phyloP scores from a whole-genome alignment of 1,140 invertebrate genomes.

The Drosophila subobscura region DNA sequence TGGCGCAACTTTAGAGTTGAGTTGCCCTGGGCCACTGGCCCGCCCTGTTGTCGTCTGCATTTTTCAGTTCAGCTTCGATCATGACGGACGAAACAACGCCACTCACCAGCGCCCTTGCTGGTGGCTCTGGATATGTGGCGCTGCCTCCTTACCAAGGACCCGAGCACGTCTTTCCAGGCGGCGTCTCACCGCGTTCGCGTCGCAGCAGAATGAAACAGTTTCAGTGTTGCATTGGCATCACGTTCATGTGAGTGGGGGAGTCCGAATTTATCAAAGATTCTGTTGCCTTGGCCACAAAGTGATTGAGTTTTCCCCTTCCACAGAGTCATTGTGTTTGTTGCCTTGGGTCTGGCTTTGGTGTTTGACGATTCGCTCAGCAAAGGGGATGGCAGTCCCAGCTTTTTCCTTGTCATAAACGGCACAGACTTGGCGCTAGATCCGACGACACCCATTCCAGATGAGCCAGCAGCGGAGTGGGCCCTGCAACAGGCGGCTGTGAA shows the following conservation, averaged over 20 bases:
- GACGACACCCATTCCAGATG: slow-evolving; percentile 63
- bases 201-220: slow-evolving; percentile 87
- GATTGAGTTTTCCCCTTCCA: slow-evolving; percentile 48
- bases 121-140: slow-evolving; percentile 60
- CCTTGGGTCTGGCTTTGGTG: slow-evolving; percentile 54
- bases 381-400: slow-evolving; percentile 41
- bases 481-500: slow-evolving; percentile 29
- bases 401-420: slow-evolving; percentile 64
- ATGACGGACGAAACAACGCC: slow-evolving; percentile 83
- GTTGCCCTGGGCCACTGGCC: slow-evolving; percentile 13
- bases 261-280: not conserved
- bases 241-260: slow-evolving; percentile 86
- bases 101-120: slow-evolving; percentile 43
- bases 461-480: slow-evolving; percentile 68
- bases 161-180: slow-evolving; percentile 87
- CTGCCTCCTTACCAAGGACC: slow-evolving; percentile 81
- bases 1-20: slow-evolving; percentile 45
- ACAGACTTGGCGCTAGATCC: slow-evolving; percentile 17
- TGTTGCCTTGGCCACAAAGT: slow-evolving; percentile 44
- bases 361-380: slow-evolving; percentile 36
- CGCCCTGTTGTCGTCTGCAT: not conserved
- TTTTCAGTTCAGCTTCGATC: slow-evolving; percentile 54
- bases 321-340: slow-evolving; percentile 73
- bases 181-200: slow-evolving; percentile 85
- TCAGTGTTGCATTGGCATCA: slow-evolving; percentile 88